Base-by-base conservation (phyloP, 2,797 vertebrate species). In the Anniella stebbinsi region DNA sequence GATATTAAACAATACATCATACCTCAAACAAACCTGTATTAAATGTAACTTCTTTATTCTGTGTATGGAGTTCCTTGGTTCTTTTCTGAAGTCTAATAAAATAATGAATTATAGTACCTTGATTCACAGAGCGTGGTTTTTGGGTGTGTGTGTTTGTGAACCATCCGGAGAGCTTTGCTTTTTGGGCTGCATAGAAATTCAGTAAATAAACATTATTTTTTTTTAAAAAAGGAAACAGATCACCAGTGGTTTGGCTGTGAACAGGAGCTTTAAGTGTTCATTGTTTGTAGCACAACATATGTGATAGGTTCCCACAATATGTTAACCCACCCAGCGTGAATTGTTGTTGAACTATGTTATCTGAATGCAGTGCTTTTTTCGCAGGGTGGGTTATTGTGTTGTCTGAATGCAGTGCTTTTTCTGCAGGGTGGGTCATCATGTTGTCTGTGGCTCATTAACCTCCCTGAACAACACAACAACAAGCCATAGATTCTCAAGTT, bases 201-300 rank as follows among this genome's bases (percentile, higher is more conserved):
- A 63, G 60, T 25, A 63, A 63, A 23, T 63, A 63, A 9, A n/a
- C 45, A 45, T 45, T 3, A 3, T 3, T 45, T 3, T 80, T 80
- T 73, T 73, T 36, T 57, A 41, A 41, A 0, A 0, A 0, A 33
- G 69, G 86, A 36, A 41, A 60, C 72, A 36, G 51, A 54, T 4
- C 18, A 3, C 0, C 0, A 3, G 81, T 30, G n/a, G 87, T 72
- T 33, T 6, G 10, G 36, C 70, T 75, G 63, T 11, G 41, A 1
- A 0, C 0, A 3, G 21, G 23, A 0, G 15, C 66, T 72, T 0
- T 51, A 84, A 18, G 25, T 2, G 41, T 11, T 84, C 48, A 0
- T 13, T 0, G 0, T 15, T 12, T 18, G 51, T 23, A 11, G 15
- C 1, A 84, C 13, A 2, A 0, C 0, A 0, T 0, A 0, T n/a